Evolutionary conservation across 2,797 vertebrate species (phyloP).

Genomic region (Telmatherina bonti): DNA sequence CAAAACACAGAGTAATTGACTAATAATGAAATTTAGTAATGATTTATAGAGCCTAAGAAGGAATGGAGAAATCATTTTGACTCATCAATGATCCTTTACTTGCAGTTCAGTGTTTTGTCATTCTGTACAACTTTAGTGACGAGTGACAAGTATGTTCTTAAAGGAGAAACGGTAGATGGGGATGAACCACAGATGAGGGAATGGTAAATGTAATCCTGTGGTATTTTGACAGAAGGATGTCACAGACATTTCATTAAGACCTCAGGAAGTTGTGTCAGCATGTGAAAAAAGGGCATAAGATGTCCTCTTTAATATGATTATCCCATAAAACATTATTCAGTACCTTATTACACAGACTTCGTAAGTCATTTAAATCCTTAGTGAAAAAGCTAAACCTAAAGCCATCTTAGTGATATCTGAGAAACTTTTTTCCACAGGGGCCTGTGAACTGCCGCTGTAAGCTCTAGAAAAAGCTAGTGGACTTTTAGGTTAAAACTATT

Average conservation of each 20-base stretch:
- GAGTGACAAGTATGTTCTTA: neutral
- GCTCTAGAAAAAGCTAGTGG: conserved; percentile 3
- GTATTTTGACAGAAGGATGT: neutral
- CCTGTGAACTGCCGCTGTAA: neutral
- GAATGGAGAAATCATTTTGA: neutral
- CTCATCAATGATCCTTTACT: neutral
- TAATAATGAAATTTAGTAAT: neutral
- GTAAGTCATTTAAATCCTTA: neutral
- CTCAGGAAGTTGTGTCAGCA: neutral
- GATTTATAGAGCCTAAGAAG: neutral
- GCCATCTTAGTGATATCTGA: neutral
- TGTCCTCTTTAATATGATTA: neutral
- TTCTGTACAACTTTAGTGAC: neutral
- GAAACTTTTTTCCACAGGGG: neutral
- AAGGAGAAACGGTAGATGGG: neutral
- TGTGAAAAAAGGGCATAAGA: neutral
- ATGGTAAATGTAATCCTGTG: neutral
- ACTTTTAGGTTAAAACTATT: neutral
- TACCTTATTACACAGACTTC: neutral
- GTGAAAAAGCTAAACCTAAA: conserved; percentile 7
- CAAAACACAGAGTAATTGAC: neutral
- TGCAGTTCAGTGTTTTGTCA: neutral
- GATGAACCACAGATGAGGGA: neutral
- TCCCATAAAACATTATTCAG: neutral
- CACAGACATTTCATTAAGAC: neutral